A percentile compares a stretch with the other conserved stretches of the same genome.
Conservation (phyloP, 2,888 invertebrate species). For the Trichacis sp. region DNA sequence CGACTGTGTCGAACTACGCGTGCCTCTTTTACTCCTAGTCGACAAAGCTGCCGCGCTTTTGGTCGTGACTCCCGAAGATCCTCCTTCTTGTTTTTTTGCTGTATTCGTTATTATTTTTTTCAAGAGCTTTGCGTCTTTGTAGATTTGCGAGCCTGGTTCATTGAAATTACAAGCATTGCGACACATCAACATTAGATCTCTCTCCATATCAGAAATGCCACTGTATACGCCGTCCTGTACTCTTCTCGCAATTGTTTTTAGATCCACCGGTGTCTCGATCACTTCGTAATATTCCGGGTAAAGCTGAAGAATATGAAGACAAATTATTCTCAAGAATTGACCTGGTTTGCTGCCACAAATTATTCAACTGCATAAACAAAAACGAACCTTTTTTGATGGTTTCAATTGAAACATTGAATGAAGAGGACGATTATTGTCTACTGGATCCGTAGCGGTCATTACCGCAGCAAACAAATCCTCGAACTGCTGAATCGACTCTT, state of each 20-base stretch:
- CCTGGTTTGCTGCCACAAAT: too few relatives aligned
- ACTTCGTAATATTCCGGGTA: constrained; percentile 97
- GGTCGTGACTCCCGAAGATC: constrained; percentile 47
- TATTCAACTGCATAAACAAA: too few relatives aligned
- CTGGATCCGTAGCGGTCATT: constrained; percentile 85
- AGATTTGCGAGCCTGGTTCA: constrained; percentile 96
- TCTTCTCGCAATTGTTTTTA: constrained; percentile 92
- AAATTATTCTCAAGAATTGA: too few relatives aligned
- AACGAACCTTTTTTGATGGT: constrained; percentile 83
- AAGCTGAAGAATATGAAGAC: too few relatives aligned
- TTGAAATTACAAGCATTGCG: constrained; percentile 96
- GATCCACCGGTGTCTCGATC: constrained; percentile 93
- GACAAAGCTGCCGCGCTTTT: constrained; percentile 60
- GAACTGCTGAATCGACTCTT: constrained; percentile 81
- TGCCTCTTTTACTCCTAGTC: constrained; percentile 65
- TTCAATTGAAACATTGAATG: constrained; percentile 91
- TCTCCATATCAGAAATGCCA: constrained; percentile 85
- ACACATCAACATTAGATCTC: constrained; percentile 90
- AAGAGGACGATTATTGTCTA: constrained; percentile 81
- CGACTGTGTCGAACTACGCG: constrained; percentile 67
- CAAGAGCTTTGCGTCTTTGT: constrained; percentile 92
- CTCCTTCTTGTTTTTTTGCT: constrained; percentile 62
- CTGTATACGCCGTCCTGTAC: constrained; percentile 88
- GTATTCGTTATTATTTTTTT: constrained; percentile 77
- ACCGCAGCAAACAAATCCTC: constrained; percentile 92